These are phyloP conservation scores for Falco berigora DNA, from an alignment of 2,797 vertebrate species.

Conservation along the genomic window DNA sequence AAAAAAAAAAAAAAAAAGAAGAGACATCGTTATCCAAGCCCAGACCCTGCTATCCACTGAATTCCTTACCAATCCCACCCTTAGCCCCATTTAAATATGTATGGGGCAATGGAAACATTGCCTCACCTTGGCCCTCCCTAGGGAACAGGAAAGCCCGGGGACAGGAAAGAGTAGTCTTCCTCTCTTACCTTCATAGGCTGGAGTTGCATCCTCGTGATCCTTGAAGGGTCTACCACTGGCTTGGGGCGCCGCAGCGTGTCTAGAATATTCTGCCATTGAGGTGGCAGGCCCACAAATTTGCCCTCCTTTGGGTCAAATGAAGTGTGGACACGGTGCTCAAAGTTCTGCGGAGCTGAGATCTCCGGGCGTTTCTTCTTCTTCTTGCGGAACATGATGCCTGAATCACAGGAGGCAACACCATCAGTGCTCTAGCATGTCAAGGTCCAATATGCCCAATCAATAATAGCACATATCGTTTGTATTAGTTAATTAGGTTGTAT, in stretches of 20 bases:
- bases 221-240: conserved; percentile 94
- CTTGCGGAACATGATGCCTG: conserved; percentile 91
- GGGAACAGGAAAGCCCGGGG: neutral
- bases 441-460: neutral
- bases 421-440: neutral
- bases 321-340: conserved; percentile 96
- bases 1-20: too few relatives aligned
- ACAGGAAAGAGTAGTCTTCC: neutral
- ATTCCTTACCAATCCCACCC: neutral
- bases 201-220: conserved; percentile 92
- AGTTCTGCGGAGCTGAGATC: conserved; percentile 96
- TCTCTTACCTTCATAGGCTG: conserved; percentile 95
- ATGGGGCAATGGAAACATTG: neutral
- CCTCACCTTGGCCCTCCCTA: neutral
- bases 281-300: conserved; percentile 92
- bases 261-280: conserved; percentile 97
- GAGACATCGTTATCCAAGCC: neutral
- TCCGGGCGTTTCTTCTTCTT: conserved; percentile 99
- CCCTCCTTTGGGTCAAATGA: conserved; percentile 92
- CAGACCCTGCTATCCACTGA: neutral
- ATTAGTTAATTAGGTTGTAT: neutral
- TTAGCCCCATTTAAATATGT: neutral
- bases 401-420: neutral
- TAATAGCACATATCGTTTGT: fast-evolving
- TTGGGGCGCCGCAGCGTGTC: conserved; percentile 92